Percentiles rank a stretch among this genome's conserved stretches.
Conservation (phyloP, 2,113 vertebrate genomes). For the Protobothrops flavoviridis region DNA sequence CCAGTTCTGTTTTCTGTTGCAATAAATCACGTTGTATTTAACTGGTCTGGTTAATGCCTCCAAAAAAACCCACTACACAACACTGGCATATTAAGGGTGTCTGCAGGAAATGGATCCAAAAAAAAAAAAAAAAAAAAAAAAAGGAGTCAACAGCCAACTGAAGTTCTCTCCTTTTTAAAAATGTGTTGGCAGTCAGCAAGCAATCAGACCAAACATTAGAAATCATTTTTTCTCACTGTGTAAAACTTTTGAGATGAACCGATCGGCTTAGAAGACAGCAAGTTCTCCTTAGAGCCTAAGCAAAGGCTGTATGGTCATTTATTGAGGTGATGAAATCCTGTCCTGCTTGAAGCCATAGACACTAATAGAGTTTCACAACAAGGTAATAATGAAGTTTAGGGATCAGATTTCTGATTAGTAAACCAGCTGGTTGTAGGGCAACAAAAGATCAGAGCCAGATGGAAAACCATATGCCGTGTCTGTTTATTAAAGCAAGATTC, state of each 20-base stretch:
- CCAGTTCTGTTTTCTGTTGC: no score
- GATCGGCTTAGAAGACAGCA: not conserved
- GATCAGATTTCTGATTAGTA: not conserved
- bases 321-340: not conserved
- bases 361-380: not conserved
- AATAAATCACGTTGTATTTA: no score
- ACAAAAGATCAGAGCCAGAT: not conserved
- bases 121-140: not conserved
- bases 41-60: no score
- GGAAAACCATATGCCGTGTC: not conserved
- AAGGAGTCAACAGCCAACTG: not conserved
- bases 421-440: not conserved
- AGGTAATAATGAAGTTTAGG: not conserved
- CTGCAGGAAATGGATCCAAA: not conserved
- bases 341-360: not conserved
- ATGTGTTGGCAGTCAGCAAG: not conserved
- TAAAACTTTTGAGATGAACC: not conserved
- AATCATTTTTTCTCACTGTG: not conserved
- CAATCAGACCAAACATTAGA: not conserved
- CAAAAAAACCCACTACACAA: no score
- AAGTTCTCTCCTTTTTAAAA: not conserved
- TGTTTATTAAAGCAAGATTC: not conserved
- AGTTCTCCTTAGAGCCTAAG: not conserved
- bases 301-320: not conserved
- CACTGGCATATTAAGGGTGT: not conserved